Evolutionary conservation across 2,888 invertebrate genomes (phyloP).

Genomic region (Amorpha juglandis): DNA sequence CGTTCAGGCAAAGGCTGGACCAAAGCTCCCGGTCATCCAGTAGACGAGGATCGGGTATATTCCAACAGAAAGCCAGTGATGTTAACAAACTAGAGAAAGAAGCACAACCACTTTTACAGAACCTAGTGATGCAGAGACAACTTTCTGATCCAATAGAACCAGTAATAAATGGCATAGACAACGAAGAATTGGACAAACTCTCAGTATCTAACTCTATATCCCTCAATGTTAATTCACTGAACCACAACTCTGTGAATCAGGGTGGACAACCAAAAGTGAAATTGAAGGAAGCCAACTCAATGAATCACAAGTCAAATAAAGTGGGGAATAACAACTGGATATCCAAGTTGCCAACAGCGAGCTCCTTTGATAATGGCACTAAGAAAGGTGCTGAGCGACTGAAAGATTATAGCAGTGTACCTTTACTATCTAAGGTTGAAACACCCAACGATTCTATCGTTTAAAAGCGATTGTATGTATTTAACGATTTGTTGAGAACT

Average conservation of each 20-base stretch:
- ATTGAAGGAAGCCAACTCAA: constrained; percentile 71
- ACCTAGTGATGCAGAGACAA: constrained; percentile 67
- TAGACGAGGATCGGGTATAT: constrained; percentile 72
- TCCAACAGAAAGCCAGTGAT: constrained; percentile 61
- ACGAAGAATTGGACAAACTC: constrained; percentile 61
- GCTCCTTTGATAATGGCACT: constrained; percentile 74
- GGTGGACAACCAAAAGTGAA: constrained; percentile 68
- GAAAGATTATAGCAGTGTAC: constrained; percentile 80
- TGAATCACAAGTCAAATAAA: constrained; percentile 68
- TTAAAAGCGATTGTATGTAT: constrained; percentile 40
- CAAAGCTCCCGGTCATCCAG: constrained; percentile 73
- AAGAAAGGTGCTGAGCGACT: constrained; percentile 67
- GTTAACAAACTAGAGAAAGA: constrained; percentile 67
- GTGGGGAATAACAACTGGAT: constrained; percentile 82
- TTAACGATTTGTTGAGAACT: background rate
- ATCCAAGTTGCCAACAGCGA: constrained; percentile 72
- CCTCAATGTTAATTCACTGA: constrained; percentile 69
- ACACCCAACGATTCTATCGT: constrained; percentile 77
- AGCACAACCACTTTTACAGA: constrained; percentile 68
- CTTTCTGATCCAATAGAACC: constrained; percentile 70
- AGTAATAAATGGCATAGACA: constrained; percentile 66
- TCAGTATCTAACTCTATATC: constrained; percentile 71
- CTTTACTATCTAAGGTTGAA: constrained; percentile 73
- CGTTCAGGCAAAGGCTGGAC: constrained; percentile 72
- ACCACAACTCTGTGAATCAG: constrained; percentile 64